Evolutionary conservation across 2,888 invertebrate genomes (phyloP).

Genomic region (Ctena decussata): DNA sequence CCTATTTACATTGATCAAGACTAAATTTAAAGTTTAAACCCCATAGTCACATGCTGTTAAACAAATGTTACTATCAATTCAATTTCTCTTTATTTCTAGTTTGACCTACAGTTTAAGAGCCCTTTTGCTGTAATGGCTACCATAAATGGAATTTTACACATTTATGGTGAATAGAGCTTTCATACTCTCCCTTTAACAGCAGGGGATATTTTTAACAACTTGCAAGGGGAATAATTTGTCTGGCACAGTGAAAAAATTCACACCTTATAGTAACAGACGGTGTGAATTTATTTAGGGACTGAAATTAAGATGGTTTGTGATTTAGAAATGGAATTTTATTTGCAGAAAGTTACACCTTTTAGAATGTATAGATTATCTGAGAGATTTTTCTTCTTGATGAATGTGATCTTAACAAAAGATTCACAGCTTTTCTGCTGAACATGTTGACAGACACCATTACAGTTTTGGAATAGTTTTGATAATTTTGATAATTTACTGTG

Average conservation of each 20-base stretch:
- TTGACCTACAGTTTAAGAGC: background rate
- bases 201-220: background rate
- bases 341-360: background rate
- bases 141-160: slow-evolving; percentile 5
- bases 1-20: background rate
- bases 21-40: background rate
- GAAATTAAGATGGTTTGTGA: background rate
- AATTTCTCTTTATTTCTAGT: background rate
- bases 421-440: background rate
- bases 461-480: no score
- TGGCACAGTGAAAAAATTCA: background rate
- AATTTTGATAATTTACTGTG: no score
- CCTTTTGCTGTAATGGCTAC: background rate
- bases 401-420: background rate
- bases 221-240: background rate
- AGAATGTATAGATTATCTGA: slow-evolving; percentile 4
- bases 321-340: background rate
- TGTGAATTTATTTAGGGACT: background rate
- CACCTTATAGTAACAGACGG: background rate
- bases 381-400: background rate
- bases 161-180: background rate
- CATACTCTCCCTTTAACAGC: background rate
- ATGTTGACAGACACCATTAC: background rate
- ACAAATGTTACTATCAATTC: background rate
- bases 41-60: background rate